Conservation (phyloP, 1,140 invertebrate species). For the Drosophila kepulauana region DNA sequence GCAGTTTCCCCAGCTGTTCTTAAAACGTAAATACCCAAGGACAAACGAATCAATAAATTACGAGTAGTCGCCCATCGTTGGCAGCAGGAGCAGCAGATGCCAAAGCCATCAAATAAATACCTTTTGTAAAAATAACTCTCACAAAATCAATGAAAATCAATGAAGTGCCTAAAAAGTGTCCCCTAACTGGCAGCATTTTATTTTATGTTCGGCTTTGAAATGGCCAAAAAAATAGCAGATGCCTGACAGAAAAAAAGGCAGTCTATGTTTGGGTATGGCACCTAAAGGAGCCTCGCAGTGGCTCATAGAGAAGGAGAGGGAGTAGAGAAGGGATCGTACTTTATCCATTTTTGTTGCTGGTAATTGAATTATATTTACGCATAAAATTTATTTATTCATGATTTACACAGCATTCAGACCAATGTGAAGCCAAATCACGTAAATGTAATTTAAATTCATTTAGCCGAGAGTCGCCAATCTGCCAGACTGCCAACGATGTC, state of each 20-base stretch:
- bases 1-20: neutral
- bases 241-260: conserved; percentile 27
- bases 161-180: conserved; percentile 62
- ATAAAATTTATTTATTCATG: conserved; percentile 82
- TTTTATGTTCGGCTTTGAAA: conserved; percentile 35
- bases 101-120: conserved; percentile 37
- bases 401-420: conserved; percentile 36
- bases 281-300: neutral
- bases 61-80: conserved; percentile 11
- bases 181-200: conserved; percentile 30
- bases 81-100: conserved; percentile 5
- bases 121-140: conserved; percentile 63
- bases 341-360: conserved; percentile 25
- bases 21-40: conserved; percentile 37
- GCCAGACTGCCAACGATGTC: conserved; percentile 13
- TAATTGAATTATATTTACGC: conserved; percentile 79
- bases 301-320: neutral
- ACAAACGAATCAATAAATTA: conserved; percentile 64
- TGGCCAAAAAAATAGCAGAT: conserved; percentile 22
- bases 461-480: conserved; percentile 28
- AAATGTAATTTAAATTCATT: conserved; percentile 77
- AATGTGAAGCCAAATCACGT: conserved; percentile 57
- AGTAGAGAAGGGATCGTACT: neutral
- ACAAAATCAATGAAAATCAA: conserved; percentile 77
- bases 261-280: conserved; percentile 1